Conservation (phyloP, 2,113 vertebrate genomes). For the Ornithorhynchus anatinus region DNA sequence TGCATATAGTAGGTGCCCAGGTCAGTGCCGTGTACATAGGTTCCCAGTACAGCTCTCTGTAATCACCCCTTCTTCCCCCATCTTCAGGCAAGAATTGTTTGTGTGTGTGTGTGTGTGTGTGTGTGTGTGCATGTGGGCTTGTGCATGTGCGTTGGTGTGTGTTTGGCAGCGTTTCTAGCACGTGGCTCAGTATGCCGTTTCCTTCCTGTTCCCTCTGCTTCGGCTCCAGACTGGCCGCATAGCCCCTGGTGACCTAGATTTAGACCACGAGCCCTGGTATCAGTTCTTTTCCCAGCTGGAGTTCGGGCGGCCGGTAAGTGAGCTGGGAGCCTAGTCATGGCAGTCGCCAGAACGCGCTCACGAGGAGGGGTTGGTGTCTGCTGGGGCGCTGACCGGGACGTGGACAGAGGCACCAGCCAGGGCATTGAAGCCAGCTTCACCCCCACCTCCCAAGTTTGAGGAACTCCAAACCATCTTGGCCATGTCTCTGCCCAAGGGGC, state of each 20-base stretch:
- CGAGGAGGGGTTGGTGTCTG: too few species aligned
- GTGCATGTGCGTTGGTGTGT: slow-evolving; percentile 39
- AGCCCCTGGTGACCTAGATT: slow-evolving; percentile 97
- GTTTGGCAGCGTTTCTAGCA: slow-evolving; percentile 62
- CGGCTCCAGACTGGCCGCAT: slow-evolving; percentile 88
- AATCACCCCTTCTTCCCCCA: background rate
- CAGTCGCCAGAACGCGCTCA: too few species aligned
- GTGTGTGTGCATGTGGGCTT: slow-evolving; percentile 29
- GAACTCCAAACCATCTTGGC: too few species aligned
- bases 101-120: slow-evolving; percentile 27
- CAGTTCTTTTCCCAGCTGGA: slow-evolving; percentile 99
- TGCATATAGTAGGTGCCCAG: too few species aligned
- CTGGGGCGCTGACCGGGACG: too few species aligned
- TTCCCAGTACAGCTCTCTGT: too few species aligned
- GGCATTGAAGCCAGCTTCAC: too few species aligned
- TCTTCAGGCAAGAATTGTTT: background rate
- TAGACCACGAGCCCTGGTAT: slow-evolving; percentile 99
- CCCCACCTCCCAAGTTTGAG: too few species aligned
- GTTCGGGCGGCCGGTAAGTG: slow-evolving; percentile 99
- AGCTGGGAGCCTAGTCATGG: too few species aligned
- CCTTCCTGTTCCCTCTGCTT: slow-evolving; percentile 77
- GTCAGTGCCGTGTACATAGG: too few species aligned
- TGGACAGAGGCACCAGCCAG: too few species aligned
- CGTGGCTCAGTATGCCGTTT: slow-evolving; percentile 78
- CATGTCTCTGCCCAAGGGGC: too few species aligned